Percentiles rank a stretch among this genome's conserved stretches.
phyloP scores from a whole-genome alignment of 2,113 vertebrate species.

The Vanacampus margaritifer region DNA sequence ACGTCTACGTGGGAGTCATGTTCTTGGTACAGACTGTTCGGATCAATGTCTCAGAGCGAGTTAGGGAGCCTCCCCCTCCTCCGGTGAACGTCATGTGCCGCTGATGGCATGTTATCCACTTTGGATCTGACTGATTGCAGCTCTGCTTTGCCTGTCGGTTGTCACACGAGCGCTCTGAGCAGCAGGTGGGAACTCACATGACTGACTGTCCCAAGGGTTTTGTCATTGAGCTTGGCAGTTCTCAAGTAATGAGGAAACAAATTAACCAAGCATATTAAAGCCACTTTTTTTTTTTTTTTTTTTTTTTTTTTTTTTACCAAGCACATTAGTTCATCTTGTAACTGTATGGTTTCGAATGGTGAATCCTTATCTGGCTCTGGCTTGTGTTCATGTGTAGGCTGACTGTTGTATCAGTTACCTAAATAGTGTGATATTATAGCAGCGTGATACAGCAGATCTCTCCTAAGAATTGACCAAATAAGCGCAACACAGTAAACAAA shows the following conservation, averaged over 20 bases:
- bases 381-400: neutral
- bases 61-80: neutral
- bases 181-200: conserved; percentile 5
- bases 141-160: conserved; percentile 11
- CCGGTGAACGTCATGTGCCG: conserved; percentile 26
- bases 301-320: no score
- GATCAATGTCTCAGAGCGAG: conserved; percentile 19
- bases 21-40: conserved; percentile 21
- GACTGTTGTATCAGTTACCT: neutral
- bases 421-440: no score
- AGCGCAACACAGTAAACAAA: neutral
- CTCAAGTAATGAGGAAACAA: neutral
- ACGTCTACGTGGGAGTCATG: conserved; percentile 13
- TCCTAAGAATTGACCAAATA: neutral
- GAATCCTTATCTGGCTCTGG: neutral
- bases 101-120: conserved; percentile 11
- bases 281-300: no score
- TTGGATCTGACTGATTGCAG: conserved; percentile 23
- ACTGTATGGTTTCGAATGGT: neutral
- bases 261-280: neutral
- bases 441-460: neutral
- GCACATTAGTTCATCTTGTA: neutral
- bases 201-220: conserved; percentile 18
- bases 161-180: conserved; percentile 10
- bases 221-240: conserved; percentile 6